These are phyloP conservation scores for Coregonus clupeaformis DNA, from an alignment of 2,113 vertebrate species.

Conservation along the genomic window DNA sequence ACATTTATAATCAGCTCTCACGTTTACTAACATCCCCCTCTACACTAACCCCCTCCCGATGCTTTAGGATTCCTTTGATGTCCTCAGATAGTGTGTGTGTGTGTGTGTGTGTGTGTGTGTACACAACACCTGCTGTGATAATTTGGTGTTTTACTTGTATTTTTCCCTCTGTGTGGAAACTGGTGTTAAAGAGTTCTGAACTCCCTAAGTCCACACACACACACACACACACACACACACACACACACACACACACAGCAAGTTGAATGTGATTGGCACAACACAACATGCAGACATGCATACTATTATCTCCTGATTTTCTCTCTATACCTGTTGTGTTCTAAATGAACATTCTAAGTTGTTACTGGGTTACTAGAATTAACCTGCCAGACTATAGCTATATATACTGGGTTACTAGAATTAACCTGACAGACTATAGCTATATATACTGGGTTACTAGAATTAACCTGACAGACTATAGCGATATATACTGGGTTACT, in stretches of 20 bases:
- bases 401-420: too few species aligned
- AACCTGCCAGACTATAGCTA: too few species aligned
- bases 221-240: conserved; percentile 35
- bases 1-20: conserved; percentile 53
- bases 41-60: background rate
- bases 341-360: too few species aligned
- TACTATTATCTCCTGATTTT: too few species aligned
- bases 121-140: conserved; percentile 64
- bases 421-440: too few species aligned
- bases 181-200: conserved; percentile 67
- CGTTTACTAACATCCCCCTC: conserved; percentile 29
- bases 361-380: too few species aligned
- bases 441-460: too few species aligned
- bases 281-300: background rate
- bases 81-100: conserved; percentile 15
- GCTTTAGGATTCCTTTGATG: conserved; percentile 53
- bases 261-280: background rate
- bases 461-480: too few species aligned
- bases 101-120: conserved; percentile 14
- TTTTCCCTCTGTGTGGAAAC: conserved; percentile 58
- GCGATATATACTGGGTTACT: too few species aligned
- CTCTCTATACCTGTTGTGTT: too few species aligned
- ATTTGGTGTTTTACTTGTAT: conserved; percentile 65
- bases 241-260: background rate
- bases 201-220: conserved; percentile 55